Conservation (phyloP, 2,888 invertebrate genomes). For the Caenorhabditis sp. region DNA sequence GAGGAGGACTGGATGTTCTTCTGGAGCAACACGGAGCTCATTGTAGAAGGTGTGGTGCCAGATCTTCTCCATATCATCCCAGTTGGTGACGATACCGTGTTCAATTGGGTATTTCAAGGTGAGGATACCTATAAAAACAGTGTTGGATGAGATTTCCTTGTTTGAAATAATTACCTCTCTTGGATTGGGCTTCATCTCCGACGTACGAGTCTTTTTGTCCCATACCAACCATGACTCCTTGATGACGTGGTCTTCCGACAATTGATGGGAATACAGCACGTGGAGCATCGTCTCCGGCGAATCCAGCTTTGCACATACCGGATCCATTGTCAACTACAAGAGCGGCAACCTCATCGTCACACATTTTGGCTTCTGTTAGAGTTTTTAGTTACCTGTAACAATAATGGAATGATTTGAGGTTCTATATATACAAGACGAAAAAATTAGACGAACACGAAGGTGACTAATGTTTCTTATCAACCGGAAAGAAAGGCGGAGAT, state of each 20-base stretch:
- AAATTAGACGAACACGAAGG: background rate
- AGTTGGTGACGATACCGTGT: conserved; percentile 94
- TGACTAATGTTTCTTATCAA: background rate
- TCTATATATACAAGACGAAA: background rate
- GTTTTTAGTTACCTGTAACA: conserved; percentile 26
- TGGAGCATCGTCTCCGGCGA: conserved; percentile 82
- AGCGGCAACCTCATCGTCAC: no score
- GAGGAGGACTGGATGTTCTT: conserved; percentile 89
- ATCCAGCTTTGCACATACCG: no score
- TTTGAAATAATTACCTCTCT: conserved; percentile 78
- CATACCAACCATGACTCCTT: conserved; percentile 72
- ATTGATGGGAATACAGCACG: conserved; percentile 86
- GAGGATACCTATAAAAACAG: conserved; percentile 77
- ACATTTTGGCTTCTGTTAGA: conserved; percentile 45
- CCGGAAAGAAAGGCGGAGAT: conserved; percentile 22
- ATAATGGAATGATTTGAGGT: background rate
- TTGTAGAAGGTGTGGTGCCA: conserved; percentile 99
- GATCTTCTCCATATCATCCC: conserved; percentile 98
- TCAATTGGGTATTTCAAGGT: conserved; percentile 93
- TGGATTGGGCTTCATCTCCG: conserved; percentile 73
- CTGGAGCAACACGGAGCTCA: conserved; percentile 91
- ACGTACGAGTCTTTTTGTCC: conserved; percentile 64
- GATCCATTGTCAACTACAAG: no score
- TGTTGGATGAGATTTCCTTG: background rate
- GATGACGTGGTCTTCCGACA: conserved; percentile 81